Conservation (phyloP, 2,888 invertebrate genomes). For the Priocnemis perturbator region DNA sequence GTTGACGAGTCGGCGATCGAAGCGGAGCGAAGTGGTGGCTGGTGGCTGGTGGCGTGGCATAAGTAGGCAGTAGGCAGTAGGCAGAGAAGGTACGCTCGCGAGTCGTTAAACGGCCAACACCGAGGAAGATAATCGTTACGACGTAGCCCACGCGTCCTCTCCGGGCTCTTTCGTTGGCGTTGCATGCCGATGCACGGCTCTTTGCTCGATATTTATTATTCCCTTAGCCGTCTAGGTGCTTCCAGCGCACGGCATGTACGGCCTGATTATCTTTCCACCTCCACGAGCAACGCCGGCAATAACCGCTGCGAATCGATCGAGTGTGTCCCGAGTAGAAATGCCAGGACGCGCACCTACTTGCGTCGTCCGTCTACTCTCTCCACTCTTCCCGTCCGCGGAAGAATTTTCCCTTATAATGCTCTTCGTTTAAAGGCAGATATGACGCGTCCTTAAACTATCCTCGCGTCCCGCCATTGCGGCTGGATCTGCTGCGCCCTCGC, state of each 20-base stretch:
- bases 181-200: conserved; percentile 18
- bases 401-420: conserved; percentile 3
- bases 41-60: neutral
- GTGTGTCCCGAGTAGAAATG: too few relatives aligned
- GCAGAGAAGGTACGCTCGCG: conserved; percentile 8
- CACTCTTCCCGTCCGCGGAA: neutral
- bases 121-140: conserved; percentile 30
- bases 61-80: conserved; percentile 3
- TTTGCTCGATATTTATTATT: conserved; percentile 31
- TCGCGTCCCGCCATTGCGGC: too few relatives aligned
- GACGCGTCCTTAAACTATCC: too few relatives aligned
- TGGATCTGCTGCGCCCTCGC: too few relatives aligned
- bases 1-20: too few relatives aligned
- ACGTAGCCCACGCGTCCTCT: conserved; percentile 30
- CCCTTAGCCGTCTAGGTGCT: conserved; percentile 9
- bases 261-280: conserved; percentile 25
- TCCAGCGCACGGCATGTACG: conserved; percentile 4
- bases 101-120: conserved; percentile 23
- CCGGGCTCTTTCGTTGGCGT: conserved; percentile 10
- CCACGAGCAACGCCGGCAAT: conserved; percentile 9
- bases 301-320: conserved; percentile 4
- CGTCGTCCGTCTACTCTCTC: conserved; percentile 7
- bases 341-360: conserved; percentile 10
- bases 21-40: too few relatives aligned
- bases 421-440: conserved; percentile 1